Base-by-base conservation (phyloP, 2,797 vertebrate species). In the Columba guinea region DNA sequence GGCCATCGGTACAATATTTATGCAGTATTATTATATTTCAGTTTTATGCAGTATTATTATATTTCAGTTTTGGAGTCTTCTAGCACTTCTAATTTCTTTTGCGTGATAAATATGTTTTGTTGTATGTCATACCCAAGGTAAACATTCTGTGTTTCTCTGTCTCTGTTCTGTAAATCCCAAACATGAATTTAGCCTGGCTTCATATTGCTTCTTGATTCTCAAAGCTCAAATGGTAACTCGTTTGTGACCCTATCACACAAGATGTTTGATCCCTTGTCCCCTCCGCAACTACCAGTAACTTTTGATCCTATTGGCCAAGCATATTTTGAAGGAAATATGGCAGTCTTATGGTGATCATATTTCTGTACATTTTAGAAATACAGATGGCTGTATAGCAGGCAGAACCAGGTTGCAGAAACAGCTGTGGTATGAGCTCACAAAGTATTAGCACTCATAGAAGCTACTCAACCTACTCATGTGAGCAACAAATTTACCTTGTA, bases 1-100 rank as follows among this genome's bases (percentile, higher is more conserved):
- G 99, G 99, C 99, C 99, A 75, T 99, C 99, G 93, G 99, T 99
- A 98, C 26, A 62, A 41, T 93, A 53, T 84, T 80, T 92, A 70
- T 69, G 20, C 35, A 46, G 2, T 41, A 41, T 49, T 37, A 3
- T 37, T 89, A 12, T 35, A 34, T 59, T 69, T 79, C 15, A 28
- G 17, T 60, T 84, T 80, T 92, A 70, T 69, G 20, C 35, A 46
- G 2, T 41, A 41, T 49, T 37, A 3, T 37, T 89, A 12, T 35
- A 34, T 59, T 69, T 79, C 15, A 28, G 19, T 60, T 84, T 74
- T 53, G 27, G 32, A 86, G 8, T 26, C 5, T 37, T 78, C n/a
- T 90, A 86, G 13, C 4, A 62, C 4, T 62, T 69, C 73, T 44
- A 19, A n/a, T 53, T 74, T 75, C 9, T 23, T 95, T 91, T 81